Base-by-base conservation (phyloP, 2,888 invertebrate species). In the Rugalucina vietnamica region DNA sequence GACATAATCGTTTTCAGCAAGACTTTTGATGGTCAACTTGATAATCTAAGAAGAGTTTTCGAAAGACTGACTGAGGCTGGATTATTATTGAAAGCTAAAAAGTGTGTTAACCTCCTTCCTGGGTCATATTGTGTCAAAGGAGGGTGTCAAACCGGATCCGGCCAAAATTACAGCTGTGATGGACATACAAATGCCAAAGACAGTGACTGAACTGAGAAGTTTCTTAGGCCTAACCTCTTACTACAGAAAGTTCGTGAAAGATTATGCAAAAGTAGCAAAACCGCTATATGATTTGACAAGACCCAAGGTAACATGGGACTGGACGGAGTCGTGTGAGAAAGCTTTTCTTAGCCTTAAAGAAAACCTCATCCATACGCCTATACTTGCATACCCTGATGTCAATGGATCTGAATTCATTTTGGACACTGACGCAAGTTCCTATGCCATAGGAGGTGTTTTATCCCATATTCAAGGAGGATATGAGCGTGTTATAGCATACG, bases 371-470 rank as follows among this genome's bases (percentile, higher is more conserved):
- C 60, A 29, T 14, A 70, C 81, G 24, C 86, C 82, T 39, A 78
- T 86, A 21, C 50, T 89, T 24, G 84, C 76, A 1, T 86, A 82
- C 69, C 86, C 80, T n/a, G 84, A 88, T 43, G 72, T 60, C 0
- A 34, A 76, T 34, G 81, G 82, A 24, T 72, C 39, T n/a, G 21
- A 60, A 14, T 88, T 87, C 72, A 81, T 89, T 0, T 50, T 90
- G 27, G 89, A 90, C 49, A 88, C 85, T 12, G 89, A 91, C 69
- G 90, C 88, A 1, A 87, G 87, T 32, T 70, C 70, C 24, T 54
- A 24, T 69, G 86, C 81, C 5, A 82, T 91, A 14, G 89, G 90
- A 24, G 89, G 87, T 8, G 85, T 80, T 27, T 74, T 89, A 12
- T 83, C 82, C 14, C 90, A 90, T 71, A 36, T 82, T 0, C 81